Evolutionary conservation across 1,140 invertebrate species (phyloP), one percentile per base, ranked within the genome.

Genomic region (Radopholus similis): DNA sequence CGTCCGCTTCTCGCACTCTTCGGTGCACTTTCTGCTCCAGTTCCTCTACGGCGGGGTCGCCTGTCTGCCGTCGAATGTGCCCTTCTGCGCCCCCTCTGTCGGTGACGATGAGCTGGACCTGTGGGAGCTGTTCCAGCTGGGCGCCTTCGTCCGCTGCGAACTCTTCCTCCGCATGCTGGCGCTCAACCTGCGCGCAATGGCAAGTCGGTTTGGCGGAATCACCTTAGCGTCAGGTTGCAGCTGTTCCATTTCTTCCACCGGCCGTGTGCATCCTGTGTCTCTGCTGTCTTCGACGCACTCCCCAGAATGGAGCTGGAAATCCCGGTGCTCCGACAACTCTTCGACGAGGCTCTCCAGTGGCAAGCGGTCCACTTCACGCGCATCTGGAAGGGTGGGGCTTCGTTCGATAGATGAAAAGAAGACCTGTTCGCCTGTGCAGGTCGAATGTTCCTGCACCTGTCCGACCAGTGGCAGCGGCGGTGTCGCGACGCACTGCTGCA

Each of bases 201-300:
- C 47, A 23, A 62, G 23, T 38, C 26, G 35, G 40, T 26, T 26
- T 51, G 23, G 21, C 26, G n/a, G 4, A 2, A 15, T 8, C 35
- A 58, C 35, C 26, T 11, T 38, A 58, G n/a, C 8, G 4, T 40
- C 9, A n/a, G n/a, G n/a, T 18, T 62, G 13, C 11, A 62, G 59
- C 59, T 47, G 23, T 62, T 42, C 21, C 59, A 62, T 8, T 62
- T 62, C 9, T 49, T 62, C 21, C 59, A 62, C 18, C 59, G 59
- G 74, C 77, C 77, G 13, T 79, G 77, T 68, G 77, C 76, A n/a
- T 42, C 75, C 6, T 79, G 77, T 38, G 77, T 79, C 34, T 82
- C 77, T 23, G 73, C 77, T 9, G 59, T 81, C 13, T 79, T 83
- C 51, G 77, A 79, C 56, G 77, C 77, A 4, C 56, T 79, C 8